phyloP scores from a whole-genome alignment of 2,113 vertebrate species.

The Malaclemys terrapin region DNA sequence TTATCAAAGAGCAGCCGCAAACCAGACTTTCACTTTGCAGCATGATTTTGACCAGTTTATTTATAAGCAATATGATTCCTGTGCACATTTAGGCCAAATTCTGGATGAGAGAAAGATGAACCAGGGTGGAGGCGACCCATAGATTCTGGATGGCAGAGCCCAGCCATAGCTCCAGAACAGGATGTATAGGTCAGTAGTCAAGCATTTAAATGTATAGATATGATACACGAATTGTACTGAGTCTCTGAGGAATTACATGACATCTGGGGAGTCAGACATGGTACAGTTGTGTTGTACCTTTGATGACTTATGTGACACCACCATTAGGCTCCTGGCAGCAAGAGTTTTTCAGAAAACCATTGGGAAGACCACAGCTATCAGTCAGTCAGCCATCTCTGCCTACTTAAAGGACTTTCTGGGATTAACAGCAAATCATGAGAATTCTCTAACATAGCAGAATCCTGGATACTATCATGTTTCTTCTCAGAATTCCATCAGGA shows the following conservation, averaged over 20 bases:
- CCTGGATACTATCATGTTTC: not conserved
- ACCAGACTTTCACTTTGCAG: not conserved
- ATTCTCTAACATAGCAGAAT: not conserved
- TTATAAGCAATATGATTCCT: not conserved
- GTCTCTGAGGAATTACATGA: not conserved
- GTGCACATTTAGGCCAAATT: not conserved
- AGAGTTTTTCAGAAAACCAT: not conserved
- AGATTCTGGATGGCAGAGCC: not conserved
- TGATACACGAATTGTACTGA: not conserved
- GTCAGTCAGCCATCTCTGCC: not conserved
- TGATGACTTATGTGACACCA: not conserved
- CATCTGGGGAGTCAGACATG: not conserved
- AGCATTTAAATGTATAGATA: not conserved
- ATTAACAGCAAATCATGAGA: not conserved
- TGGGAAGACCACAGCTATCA: not conserved
- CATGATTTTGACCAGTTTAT: not conserved
- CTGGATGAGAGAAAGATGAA: not conserved
- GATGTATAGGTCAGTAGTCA: not conserved
- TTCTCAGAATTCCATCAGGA: not conserved
- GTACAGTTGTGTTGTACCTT: not conserved
- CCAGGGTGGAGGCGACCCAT: not conserved
- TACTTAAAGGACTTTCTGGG: not conserved
- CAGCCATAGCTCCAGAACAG: accelerated
- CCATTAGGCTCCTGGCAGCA: not conserved
- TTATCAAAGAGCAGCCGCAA: not conserved